Base-by-base conservation (phyloP, 2,888 invertebrate species). In the Synergus itoensis region DNA sequence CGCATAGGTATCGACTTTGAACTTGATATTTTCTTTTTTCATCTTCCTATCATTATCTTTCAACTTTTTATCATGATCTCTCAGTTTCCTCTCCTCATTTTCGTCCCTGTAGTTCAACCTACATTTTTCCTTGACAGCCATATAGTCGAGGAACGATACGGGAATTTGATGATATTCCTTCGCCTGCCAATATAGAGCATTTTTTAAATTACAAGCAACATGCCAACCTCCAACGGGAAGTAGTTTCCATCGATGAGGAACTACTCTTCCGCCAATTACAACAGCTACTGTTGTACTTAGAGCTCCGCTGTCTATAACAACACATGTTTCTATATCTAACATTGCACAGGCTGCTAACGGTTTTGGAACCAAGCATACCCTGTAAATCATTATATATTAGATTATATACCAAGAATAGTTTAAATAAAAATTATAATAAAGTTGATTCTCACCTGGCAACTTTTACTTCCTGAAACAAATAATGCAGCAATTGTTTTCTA, bases 281-380 rank as follows among this genome's bases (percentile, higher is more conserved):
- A 93, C 92, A 18, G 92, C 91, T 4, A 93, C 93, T 8, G 92
- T 92, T 63, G 93, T 93, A 80, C 91, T 92, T 16, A 92, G 82
- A 73, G 93, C 92, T 69, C 93, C 93, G 82, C 92, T 92, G 78
- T 93, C 93, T 40, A 93, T 88, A n/a, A 93, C 92, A 16, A 93
- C 89, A 77, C 93, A 93, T 14, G 92, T 93, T 80, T 92, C 92
- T 11, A 92, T 85, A 62, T 90, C 91, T 65, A 92, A 79, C 89
- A 92, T 91, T 14, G 91, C 91, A 81, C 92, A 91, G 40, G 91
- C 90, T 82, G 92, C 92, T 77, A 93, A 82, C 78, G 93, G 92
- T 83, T 92, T 92, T 57, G 92, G 92, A 40, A 92, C 91, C 63
- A 92, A 84, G 73, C 92, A 92, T 76, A 92, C 92, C 84, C 92